A percentile compares a stretch with the other conserved stretches of the same genome.
Evolutionary conservation across 2,113 vertebrate genomes (phyloP).

Genomic region (Oreocharis arfaki): DNA sequence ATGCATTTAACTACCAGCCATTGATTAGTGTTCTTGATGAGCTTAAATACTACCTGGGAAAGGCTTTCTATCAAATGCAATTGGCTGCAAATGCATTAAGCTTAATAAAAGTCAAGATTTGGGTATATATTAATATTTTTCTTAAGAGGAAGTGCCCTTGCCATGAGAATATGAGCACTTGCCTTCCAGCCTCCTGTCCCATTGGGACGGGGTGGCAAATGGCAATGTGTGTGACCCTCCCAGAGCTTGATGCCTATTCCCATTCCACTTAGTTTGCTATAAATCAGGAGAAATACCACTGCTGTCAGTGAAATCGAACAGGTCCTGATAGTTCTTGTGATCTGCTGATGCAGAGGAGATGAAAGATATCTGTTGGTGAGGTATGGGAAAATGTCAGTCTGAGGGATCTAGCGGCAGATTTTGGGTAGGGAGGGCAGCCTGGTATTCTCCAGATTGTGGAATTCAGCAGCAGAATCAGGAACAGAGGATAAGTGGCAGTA

Average conservation of each 20-base stretch:
- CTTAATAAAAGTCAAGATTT: constrained; percentile 5
- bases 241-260: not conserved
- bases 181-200: not conserved
- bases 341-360: not conserved
- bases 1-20: constrained; percentile 25
- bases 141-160: constrained; percentile 7
- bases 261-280: constrained; percentile 12
- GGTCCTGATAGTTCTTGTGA: not conserved
- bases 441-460: not conserved
- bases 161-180: not conserved
- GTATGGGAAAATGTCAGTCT: not conserved
- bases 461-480: not conserved
- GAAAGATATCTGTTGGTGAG: not conserved
- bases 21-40: not conserved
- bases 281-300: not conserved
- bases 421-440: not conserved
- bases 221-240: not conserved
- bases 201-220: not conserved
- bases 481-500: not conserved
- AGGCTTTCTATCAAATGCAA: constrained; percentile 35
- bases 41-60: not conserved
- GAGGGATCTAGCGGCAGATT: not conserved
- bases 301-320: not conserved
- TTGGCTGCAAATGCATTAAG: not conserved
- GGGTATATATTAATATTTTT: not conserved